Base-by-base conservation (phyloP, 2,888 invertebrate species). In the Zygaena filipendulae region DNA sequence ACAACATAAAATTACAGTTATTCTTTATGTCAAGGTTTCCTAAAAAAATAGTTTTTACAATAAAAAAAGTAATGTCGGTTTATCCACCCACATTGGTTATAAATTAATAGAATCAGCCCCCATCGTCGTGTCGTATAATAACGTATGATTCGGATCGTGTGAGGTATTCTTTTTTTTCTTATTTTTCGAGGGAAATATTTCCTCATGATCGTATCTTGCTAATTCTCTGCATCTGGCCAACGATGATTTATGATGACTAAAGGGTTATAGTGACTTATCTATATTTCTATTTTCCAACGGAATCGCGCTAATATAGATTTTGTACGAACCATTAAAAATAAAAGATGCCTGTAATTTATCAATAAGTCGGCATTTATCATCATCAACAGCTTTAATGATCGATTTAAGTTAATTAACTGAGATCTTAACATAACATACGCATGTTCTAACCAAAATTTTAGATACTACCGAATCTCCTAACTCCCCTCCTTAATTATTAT, bases 31-130 rank as follows among this genome's bases (percentile, higher is more conserved):
- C 53, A 55, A 47, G 53, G 56, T 60, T 44, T n/a, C n/a, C n/a
- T n/a, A n/a, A n/a, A n/a, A n/a, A n/a, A n/a, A n/a, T n/a, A n/a
- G n/a, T n/a, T n/a, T n/a, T n/a, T n/a, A 47, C 52, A 47, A 52
- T 56, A 63, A 62, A 66, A 64, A 68, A 64, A 61, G 5, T 75
- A 75, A 79, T 79, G 54, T 61, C 63, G 66, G 70, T 59, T 44
- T 75, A 75, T 68, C 77, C 79, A 72, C 77, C 79, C 79, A 77
- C 79, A 77, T 77, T 60, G 75, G 71, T 61, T 68, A 75, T 75
- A 79, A 79, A 79, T 77, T 79, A 79, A 77, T 77, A 77, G 70
- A 69, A 67, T 66, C 60, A 63, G 58, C 75, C 77, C 77, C 63
- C 64, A 75, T 77, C 59, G 45, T 41, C 54, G 55, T 70, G 70